phyloP scores from a whole-genome alignment of 2,797 vertebrate genomes.

The Catostomus latipinnis region DNA sequence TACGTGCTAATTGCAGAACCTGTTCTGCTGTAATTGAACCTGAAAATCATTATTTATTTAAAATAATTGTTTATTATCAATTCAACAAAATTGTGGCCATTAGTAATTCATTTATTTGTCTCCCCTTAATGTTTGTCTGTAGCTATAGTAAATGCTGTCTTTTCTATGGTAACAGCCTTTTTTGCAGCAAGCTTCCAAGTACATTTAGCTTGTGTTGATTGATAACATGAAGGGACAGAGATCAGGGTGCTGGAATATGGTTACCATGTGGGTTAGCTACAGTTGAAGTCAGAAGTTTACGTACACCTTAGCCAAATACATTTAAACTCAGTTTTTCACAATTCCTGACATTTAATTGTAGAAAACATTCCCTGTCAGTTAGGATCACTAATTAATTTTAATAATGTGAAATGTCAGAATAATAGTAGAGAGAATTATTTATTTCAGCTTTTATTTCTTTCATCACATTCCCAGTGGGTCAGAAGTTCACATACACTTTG shows the following conservation, averaged over 20 bases:
- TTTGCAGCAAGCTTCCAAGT: not conserved
- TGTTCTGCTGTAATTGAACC: not conserved
- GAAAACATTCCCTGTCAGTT: too few species aligned
- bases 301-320: too few species aligned
- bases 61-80: not conserved
- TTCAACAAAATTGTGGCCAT: not conserved
- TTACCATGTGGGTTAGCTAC: too few species aligned
- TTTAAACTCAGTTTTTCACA: too few species aligned
- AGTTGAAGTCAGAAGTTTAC: too few species aligned
- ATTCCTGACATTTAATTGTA: too few species aligned
- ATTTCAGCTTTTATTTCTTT: too few species aligned
- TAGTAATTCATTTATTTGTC: not conserved
- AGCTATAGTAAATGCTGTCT: not conserved
- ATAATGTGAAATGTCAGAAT: too few species aligned
- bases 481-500: too few species aligned
- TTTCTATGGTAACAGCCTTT: constrained; percentile 4
- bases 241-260: not conserved
- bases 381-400: too few species aligned
- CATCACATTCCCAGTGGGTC: too few species aligned
- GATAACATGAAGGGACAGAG: not conserved
- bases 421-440: too few species aligned
- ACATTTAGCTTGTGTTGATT: constrained; percentile 8
- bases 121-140: constrained; percentile 9
- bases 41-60: constrained; percentile 2
- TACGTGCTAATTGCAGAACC: not conserved